phyloP scores from a whole-genome alignment of 64 coral and sea anemone species.

The Pocillopora damicornis region DNA sequence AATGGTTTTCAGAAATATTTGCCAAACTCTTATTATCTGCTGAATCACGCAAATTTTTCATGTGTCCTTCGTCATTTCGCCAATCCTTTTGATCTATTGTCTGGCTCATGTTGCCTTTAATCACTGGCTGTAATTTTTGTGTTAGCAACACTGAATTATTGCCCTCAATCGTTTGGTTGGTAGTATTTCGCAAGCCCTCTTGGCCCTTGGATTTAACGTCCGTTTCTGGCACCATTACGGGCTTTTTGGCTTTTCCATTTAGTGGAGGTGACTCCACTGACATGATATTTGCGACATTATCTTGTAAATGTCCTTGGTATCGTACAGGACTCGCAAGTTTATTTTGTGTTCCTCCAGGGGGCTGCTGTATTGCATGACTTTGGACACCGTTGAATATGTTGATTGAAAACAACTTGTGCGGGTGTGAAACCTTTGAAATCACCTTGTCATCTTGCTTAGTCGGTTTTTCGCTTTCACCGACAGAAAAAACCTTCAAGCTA shows the following conservation, averaged over 20 bases:
- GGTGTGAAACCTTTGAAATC: not conserved
- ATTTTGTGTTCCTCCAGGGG: not conserved
- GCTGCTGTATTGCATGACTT: not conserved
- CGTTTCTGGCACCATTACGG: not conserved
- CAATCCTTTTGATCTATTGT: not conserved
- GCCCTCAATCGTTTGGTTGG: not conserved
- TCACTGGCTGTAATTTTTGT: not conserved
- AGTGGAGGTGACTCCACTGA: not conserved
- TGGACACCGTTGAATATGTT: slow-evolving; percentile 2
- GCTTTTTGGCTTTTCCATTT: not conserved
- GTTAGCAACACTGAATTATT: not conserved
- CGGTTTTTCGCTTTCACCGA: not conserved
- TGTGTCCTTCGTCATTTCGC: not conserved
- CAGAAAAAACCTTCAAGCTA: not conserved
- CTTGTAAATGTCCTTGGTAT: not conserved
- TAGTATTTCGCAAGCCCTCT: not conserved
- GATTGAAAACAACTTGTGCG: slow-evolving; percentile 16
- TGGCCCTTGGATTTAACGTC: not conserved
- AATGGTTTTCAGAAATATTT: too few relatives aligned
- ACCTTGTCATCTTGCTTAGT: not conserved
- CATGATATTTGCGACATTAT: not conserved
- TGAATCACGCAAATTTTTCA: not conserved
- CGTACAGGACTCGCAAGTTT: not conserved
- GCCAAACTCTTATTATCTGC: too few relatives aligned
- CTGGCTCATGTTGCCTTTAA: not conserved